Evolutionary conservation across 2,888 invertebrate species (phyloP).

Genomic region (Drosophila affinis): DNA sequence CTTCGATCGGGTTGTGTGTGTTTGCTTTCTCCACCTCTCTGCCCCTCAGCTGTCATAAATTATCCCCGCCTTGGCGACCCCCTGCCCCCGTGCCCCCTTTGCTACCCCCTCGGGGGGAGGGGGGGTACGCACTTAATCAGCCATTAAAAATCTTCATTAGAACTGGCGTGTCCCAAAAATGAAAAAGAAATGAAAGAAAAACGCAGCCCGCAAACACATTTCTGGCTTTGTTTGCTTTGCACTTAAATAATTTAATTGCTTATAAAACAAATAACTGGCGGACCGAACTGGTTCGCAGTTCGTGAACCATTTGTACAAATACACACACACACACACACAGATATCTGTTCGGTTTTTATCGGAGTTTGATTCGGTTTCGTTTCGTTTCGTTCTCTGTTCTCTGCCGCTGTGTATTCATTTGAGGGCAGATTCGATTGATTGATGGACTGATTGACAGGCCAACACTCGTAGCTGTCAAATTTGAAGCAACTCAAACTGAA

Average conservation of each 20-base stretch:
- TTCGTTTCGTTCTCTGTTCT: conserved; percentile 48
- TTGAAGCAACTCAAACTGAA: conserved; percentile 35
- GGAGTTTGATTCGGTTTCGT: conserved; percentile 1
- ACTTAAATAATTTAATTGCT: conserved; percentile 79
- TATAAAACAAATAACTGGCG: conserved; percentile 68
- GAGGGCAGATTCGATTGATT: conserved; percentile 45
- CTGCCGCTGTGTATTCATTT: conserved; percentile 46
- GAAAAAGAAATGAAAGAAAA: conserved; percentile 41
- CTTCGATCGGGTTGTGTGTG: conserved; percentile 35
- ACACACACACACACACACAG: not conserved
- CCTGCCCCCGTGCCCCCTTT: too few relatives aligned
- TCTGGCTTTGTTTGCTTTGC: conserved; percentile 69
- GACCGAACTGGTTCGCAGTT: not conserved
- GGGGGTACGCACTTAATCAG: conserved; percentile 59
- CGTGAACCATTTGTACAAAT: conserved; percentile 40
- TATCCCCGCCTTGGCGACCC: conserved; percentile 45
- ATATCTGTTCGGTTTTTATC: conserved; percentile 41
- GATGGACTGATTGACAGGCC: conserved; percentile 80
- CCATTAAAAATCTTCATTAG: conserved; percentile 73
- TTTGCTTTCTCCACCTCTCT: conserved; percentile 35
- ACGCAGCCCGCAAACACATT: conserved; percentile 24
- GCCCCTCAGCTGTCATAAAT: conserved; percentile 68
- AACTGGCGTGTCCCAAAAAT: conserved; percentile 54
- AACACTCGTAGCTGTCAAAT: conserved; percentile 82
- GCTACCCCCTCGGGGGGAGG: too few relatives aligned